A percentile compares a stretch with the other conserved stretches of the same genome.
These are phyloP conservation scores for Drosophila prolongata DNA, from an alignment of 2,888 invertebrate genomes.

Conservation along the genomic window DNA sequence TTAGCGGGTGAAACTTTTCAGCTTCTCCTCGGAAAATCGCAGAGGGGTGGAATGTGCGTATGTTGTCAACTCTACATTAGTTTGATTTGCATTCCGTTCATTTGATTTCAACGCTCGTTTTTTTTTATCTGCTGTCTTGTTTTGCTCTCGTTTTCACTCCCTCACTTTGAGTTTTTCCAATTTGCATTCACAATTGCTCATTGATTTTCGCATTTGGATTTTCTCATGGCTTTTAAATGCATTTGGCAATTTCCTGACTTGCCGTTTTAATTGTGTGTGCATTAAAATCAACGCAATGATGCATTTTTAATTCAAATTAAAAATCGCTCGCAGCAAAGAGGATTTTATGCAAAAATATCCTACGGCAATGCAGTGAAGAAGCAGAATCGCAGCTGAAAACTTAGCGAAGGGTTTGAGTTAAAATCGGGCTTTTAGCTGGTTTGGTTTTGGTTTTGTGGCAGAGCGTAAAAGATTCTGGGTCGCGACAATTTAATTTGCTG, in stretches of 20 bases:
- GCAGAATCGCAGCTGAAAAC: neutral
- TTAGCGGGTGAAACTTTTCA: conserved; percentile 70
- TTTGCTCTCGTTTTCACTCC: conserved; percentile 10
- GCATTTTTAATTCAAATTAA: conserved; percentile 78
- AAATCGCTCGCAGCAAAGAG: conserved; percentile 45
- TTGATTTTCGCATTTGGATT: conserved; percentile 71
- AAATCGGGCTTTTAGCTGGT: conserved; percentile 1
- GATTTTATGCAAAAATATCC: conserved; percentile 39
- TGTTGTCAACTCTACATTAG: conserved; percentile 61
- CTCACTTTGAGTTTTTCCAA: conserved; percentile 44
- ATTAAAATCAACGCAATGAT: conserved; percentile 71
- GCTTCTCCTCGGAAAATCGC: conserved; percentile 34
- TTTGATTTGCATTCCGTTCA: conserved; percentile 63
- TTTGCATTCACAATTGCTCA: conserved; percentile 74
- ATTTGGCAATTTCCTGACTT: conserved; percentile 76
- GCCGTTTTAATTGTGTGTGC: conserved; percentile 70
- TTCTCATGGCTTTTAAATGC: conserved; percentile 67
- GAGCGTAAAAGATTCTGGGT: conserved; percentile 35
- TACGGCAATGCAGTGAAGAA: conserved; percentile 5
- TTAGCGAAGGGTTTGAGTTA: neutral
- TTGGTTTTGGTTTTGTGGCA: conserved; percentile 31
- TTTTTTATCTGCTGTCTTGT: conserved; percentile 15
- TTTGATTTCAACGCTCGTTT: conserved; percentile 52
- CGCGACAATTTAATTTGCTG: conserved; percentile 41
- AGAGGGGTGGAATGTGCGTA: conserved; percentile 18